These are phyloP conservation scores for Rhea americana DNA, from an alignment of 2,113 vertebrate species.

Conservation along the genomic window DNA sequence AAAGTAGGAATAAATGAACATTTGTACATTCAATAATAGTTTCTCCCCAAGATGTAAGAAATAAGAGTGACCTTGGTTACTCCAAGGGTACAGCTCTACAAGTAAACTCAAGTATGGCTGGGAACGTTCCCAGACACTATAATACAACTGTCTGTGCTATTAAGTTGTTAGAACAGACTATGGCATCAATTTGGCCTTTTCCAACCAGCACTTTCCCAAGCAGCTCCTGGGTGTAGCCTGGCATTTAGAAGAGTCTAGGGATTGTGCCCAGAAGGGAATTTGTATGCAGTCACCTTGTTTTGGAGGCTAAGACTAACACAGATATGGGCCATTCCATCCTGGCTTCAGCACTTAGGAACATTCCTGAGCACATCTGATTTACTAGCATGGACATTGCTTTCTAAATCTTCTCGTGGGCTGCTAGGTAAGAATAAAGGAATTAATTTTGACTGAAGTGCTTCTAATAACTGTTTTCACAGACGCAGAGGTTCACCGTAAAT, in stretches of 20 bases:
- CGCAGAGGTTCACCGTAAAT: not conserved
- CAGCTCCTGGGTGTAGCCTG: not conserved
- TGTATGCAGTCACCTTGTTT: not conserved
- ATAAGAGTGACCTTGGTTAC: not conserved
- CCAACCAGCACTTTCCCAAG: not conserved
- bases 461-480: not conserved
- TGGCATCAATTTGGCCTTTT: not conserved
- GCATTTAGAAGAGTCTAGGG: not conserved
- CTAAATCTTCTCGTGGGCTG: not conserved
- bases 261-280: accelerated
- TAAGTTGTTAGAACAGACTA: not conserved
- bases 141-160: not conserved
- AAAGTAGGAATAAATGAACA: not conserved
- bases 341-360: not conserved
- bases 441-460: not conserved
- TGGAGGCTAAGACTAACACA: not conserved
- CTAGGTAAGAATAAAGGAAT: not conserved
- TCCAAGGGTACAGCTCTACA: not conserved
- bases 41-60: not conserved
- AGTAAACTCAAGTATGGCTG: not conserved
- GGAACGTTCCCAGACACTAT: not conserved
- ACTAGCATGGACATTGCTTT: accelerated
- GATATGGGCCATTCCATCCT: accelerated
- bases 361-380: not conserved
- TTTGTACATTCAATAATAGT: not conserved